Base-by-base conservation (phyloP, 2,888 invertebrate species). In the Candidula unifasciata region DNA sequence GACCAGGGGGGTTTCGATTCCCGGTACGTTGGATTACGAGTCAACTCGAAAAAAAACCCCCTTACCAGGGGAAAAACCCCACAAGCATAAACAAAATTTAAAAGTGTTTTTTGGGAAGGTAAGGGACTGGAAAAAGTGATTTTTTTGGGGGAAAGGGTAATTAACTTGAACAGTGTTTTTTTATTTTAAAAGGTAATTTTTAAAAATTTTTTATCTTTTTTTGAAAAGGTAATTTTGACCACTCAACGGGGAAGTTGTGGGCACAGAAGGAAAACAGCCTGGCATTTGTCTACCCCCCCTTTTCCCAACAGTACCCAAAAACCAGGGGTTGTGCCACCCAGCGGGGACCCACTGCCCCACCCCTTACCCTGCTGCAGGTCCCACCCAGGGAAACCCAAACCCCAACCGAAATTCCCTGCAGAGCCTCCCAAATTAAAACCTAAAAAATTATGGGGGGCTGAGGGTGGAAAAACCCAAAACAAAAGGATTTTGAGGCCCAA, bases 221-320 rank as follows among this genome's bases (percentile, higher is more conserved):
- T 68, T 60, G 10, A n/a, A 27, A 44, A 80, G 80, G 57, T 54
- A 71, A 54, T n/a, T 8, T 27, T 71, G 57, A 57, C 24, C 33
- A 80, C 5, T 24, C 71, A 80, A 16, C 30, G 27, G 27, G 69
- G 80, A n/a, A 18, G 71, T 69, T 33, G 71, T 80, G 13, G 16
- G 18, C 18, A 69, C 80, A 18, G 71, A 54, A 16, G 80, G 71
- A 71, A 71, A 35, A 1, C 80, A 80, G 54, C 80, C 80, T 33
- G 80, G 80, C 6, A 71, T n/a, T 80, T 0, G 35, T 35, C 2
- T 80, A 80, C 54, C 80, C 80, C 68, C 80, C 80, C n/a, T n/a
- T n/a, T 27, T 80, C 69, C 37, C 57, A 18, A 24, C 80, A 80
- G 37, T 69, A 66, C 44, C 68, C 1, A n/a, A n/a, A 3, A 68